A percentile compares a stretch with the other conserved stretches of the same genome.
Conservation (phyloP, 2,113 vertebrate genomes). For the Callocephalon fimbriatum region DNA sequence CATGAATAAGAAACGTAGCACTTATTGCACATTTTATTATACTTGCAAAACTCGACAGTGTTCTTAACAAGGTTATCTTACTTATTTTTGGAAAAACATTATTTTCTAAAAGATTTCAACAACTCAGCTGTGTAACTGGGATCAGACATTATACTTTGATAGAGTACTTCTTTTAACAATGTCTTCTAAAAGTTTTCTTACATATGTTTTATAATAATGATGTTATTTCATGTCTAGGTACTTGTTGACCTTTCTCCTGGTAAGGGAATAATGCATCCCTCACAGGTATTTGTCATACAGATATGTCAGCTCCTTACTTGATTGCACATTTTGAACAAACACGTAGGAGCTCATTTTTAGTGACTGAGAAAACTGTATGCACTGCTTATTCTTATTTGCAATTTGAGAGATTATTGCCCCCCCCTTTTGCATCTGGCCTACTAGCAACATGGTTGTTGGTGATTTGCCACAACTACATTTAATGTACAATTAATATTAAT, state of each 20-base stretch:
- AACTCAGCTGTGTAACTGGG: not conserved
- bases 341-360: not conserved
- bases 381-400: not conserved
- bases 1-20: not conserved
- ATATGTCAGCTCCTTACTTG: not conserved
- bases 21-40: not conserved
- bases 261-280: not conserved
- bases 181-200: not conserved
- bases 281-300: not conserved
- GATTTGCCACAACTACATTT: not conserved
- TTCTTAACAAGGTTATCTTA: not conserved
- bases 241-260: not conserved
- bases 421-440: not conserved
- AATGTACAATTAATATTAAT: not conserved
- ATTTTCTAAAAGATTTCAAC: not conserved
- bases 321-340: not conserved
- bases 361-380: not conserved
- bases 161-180: not conserved
- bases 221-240: not conserved
- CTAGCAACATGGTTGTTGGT: not conserved
- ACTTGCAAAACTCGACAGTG: not conserved
- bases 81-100: not conserved
- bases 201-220: not conserved
- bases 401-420: not conserved
- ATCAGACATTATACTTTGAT: not conserved